Evolutionary conservation across 1,140 invertebrate species (phyloP).

Genomic region (Pachyrhynchus sulphureomaculatus): DNA sequence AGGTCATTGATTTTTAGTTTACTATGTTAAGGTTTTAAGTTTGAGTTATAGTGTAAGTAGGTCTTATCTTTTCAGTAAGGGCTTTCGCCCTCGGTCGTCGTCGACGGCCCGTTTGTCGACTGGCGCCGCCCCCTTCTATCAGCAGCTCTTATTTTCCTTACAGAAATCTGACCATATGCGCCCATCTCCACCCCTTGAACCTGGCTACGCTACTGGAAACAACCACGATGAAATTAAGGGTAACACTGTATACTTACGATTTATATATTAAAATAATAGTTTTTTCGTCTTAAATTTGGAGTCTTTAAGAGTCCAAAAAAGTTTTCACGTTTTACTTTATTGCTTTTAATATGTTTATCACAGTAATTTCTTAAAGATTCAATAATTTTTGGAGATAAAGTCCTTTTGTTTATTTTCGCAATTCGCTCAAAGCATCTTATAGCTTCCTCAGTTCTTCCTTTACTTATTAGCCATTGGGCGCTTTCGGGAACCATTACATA

Average conservation of each 20-base stretch:
- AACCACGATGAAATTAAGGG: too few species aligned
- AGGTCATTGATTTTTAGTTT: too few species aligned
- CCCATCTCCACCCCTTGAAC: too few species aligned
- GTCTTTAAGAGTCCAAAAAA: constrained; percentile 58
- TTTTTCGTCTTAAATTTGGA: constrained; percentile 57
- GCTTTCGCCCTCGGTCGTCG: too few species aligned
- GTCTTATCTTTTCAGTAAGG: too few species aligned
- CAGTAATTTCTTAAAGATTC: constrained; percentile 55
- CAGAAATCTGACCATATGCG: too few species aligned
- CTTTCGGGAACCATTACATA: constrained; percentile 62
- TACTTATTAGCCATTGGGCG: constrained; percentile 63
- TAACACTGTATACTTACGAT: constrained; percentile 59
- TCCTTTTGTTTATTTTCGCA: constrained; percentile 58
- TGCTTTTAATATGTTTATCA: constrained; percentile 45
- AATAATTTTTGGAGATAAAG: constrained; percentile 52
- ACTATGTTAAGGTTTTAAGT: too few species aligned
- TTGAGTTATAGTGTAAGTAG: too few species aligned
- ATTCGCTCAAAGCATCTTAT: constrained; percentile 57
- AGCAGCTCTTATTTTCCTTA: too few species aligned
- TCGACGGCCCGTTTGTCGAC: too few species aligned
- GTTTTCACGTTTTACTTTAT: constrained; percentile 37
- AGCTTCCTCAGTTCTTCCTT: constrained; percentile 59
- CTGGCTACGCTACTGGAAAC: too few species aligned
- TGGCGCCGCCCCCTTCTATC: too few species aligned
- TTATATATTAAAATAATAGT: constrained; percentile 60